Conservation (phyloP, 2,888 invertebrate genomes). For the Dascillus cervinus region DNA sequence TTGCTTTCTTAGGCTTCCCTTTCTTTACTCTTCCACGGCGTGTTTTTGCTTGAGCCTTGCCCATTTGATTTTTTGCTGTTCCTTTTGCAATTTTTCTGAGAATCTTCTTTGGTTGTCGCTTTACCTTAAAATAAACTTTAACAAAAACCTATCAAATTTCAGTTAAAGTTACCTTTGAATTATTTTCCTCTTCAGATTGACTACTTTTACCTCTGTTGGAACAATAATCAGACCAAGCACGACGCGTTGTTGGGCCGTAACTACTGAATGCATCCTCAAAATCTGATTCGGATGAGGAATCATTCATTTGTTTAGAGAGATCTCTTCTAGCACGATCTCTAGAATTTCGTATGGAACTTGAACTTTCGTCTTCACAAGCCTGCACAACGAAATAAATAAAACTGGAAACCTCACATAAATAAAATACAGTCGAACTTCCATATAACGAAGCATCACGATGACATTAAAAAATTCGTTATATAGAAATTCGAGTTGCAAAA, state of each 20-base stretch:
- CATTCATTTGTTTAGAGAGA: conserved; percentile 45
- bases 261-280: conserved; percentile 39
- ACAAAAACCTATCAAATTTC: conserved; percentile 1
- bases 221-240: conserved; percentile 70
- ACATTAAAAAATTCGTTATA: no score
- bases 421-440: no score
- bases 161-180: conserved; percentile 28
- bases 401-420: conserved; percentile 27
- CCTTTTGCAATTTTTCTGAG: conserved; percentile 46
- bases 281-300: conserved; percentile 39
- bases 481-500: no score
- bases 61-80: conserved; percentile 27
- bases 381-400: no score
- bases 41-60: conserved; percentile 41
- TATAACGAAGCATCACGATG: no score
- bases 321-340: conserved; percentile 47
- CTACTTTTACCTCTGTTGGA: conserved; percentile 54
- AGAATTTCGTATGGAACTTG: conserved; percentile 27
- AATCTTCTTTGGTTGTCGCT: conserved; percentile 43
- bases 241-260: conserved; percentile 61
- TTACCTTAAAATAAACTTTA: conserved; percentile 19
- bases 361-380: conserved; percentile 30
- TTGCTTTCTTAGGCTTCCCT: conserved; percentile 54
- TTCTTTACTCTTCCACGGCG: conserved; percentile 55
- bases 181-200: conserved; percentile 53